Evolutionary conservation across 2,888 invertebrate species (phyloP).

Genomic region (Cantharis nigra): DNA sequence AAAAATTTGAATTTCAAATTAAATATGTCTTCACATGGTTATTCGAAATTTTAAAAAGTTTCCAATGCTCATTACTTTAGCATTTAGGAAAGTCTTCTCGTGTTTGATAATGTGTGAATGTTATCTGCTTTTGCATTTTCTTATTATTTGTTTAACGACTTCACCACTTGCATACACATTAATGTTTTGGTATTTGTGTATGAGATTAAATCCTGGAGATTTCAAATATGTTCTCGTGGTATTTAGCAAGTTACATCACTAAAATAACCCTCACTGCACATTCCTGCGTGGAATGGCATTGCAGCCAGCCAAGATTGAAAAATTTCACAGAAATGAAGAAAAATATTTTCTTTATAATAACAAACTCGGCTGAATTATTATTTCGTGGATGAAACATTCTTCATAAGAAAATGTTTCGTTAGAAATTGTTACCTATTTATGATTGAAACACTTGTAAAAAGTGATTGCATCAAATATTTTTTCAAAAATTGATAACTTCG

Average conservation of each 20-base stretch:
- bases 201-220: conserved; percentile 20
- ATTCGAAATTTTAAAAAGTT: not conserved
- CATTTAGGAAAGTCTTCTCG: not conserved
- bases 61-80: not conserved
- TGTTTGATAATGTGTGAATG: not conserved
- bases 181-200: conserved; percentile 13
- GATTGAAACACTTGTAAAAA: not conserved
- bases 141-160: not conserved
- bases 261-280: not conserved
- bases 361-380: too few species aligned
- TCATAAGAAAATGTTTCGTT: not conserved
- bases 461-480: not conserved
- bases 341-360: not conserved
- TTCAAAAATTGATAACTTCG: not conserved
- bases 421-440: too few species aligned
- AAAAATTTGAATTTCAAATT: not conserved
- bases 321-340: not conserved
- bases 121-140: not conserved
- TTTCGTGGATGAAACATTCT: too few species aligned
- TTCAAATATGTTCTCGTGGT: conserved; percentile 19
- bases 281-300: not conserved
- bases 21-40: not conserved
- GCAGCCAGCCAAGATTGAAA: not conserved
- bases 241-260: conserved; percentile 18
- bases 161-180: not conserved